Evolutionary conservation across 2,888 invertebrate genomes (phyloP), one percentile per base, ranked within the genome.

Genomic region (Hermaeophaga mercurialis): DNA sequence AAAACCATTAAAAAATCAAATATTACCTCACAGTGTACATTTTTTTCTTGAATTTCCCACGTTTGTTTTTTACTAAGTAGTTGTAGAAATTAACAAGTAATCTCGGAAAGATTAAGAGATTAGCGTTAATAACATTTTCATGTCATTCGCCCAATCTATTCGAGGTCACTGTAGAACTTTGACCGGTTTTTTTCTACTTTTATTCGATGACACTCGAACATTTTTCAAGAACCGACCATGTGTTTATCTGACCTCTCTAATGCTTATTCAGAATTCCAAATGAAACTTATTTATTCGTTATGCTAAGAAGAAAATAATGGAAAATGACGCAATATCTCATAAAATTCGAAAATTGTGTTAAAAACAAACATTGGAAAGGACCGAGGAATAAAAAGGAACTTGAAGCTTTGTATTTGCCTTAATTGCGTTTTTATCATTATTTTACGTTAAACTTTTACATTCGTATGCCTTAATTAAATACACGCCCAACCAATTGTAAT

Each of bases 161-260:
- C 44, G 54, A 58, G 58, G 58, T 58, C 50, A 58, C 45, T 33
- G 12, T 46, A 57, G 53, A 53, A 55, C 55, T 55, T 55, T 55
- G 55, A 57, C 57, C 57, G 45, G 41, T 39, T 43, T 48, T 43
- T 48, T 33, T 43, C n/a, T n/a, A n/a, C n/a, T n/a, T 15, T 33
- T 33, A 12, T 22, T 39, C 39, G 28, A 43, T 41, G 52, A 46
- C 12, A 48, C 36, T 41, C 12, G 52, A 41, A 33, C 19, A 7
- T 33, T 43, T 41, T 50, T 50, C 19, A 33, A 38, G 22, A 46
- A 46, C 2, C 46, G 18, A 46, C 33, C 46, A 34, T 34, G 33
- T 34, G 34, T 46, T 48, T 38, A 48, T 48, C 17, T 48, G 36
- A 48, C 36, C 47, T 48, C 26, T 36, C 47, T 48, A 22, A 48